Percentiles rank a stretch among this genome's conserved stretches.
These are phyloP conservation scores for Aphelenchoides besseyi DNA, from an alignment of 1,140 invertebrate species.

Conservation along the genomic window DNA sequence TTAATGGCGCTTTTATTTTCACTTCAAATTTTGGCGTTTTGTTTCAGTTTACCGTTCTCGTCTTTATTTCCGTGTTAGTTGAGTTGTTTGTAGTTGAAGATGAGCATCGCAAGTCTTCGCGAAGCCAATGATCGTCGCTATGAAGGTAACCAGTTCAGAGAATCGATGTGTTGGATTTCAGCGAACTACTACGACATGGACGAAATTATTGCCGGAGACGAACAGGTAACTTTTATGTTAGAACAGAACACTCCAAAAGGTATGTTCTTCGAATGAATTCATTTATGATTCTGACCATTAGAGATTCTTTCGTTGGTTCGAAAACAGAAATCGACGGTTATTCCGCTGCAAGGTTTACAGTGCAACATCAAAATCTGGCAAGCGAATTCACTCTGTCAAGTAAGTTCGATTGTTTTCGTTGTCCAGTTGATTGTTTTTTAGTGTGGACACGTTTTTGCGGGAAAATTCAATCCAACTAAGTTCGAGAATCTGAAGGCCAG, in stretches of 20 bases:
- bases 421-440: not conserved
- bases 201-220: not conserved
- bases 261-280: not conserved
- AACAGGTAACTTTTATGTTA: not conserved
- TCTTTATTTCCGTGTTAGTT: not conserved
- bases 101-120: conserved; percentile 5
- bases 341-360: not conserved
- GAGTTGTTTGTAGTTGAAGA: not conserved
- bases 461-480: not conserved
- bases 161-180: not conserved
- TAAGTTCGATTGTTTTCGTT: not conserved
- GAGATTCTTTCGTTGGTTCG: not conserved
- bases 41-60: not conserved
- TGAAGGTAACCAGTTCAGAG: not conserved
- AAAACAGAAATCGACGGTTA: not conserved
- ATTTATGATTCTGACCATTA: not conserved
- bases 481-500: not conserved
- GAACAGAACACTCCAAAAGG: conserved; percentile 2
- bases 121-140: not conserved
- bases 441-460: not conserved
- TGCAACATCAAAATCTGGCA: not conserved
- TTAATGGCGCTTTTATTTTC: no score
- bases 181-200: conserved; percentile 15
- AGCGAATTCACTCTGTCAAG: not conserved
- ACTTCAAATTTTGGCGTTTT: not conserved